Conservation (phyloP, 37 sponge, comb jelly and placozoan species). For the Eunapius fragilis region DNA sequence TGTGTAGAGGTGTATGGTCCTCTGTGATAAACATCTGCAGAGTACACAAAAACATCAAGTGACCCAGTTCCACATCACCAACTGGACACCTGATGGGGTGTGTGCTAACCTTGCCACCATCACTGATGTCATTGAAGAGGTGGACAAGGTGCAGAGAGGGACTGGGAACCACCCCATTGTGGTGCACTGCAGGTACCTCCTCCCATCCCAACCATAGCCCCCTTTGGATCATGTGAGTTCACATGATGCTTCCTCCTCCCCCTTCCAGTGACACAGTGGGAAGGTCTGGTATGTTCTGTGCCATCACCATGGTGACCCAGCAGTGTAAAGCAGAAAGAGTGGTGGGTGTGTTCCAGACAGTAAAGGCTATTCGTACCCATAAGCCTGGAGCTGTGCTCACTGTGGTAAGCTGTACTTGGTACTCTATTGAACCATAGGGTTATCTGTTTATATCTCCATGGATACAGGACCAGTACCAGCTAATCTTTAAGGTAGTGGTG, state of each 20-base stretch:
- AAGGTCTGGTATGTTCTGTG: conserved; percentile 58
- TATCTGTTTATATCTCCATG: background rate
- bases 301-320: conserved; percentile 51
- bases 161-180: conserved; percentile 55
- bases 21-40: background rate
- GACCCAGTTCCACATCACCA: conserved; percentile 55
- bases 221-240: background rate
- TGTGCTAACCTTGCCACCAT: conserved; percentile 11
- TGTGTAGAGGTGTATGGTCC: too few species aligned
- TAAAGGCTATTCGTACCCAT: conserved; percentile 57
- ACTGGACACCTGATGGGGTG: conserved; percentile 40
- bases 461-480: conserved; percentile 52
- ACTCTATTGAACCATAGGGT: background rate
- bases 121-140: conserved; percentile 38
- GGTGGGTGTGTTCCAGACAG: conserved; percentile 66
- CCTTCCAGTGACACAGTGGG: conserved; percentile 52
- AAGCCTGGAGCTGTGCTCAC: conserved; percentile 55
- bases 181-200: conserved; percentile 50
- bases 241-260: background rate
- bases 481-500: conserved; percentile 21
- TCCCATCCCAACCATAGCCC: background rate
- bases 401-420: conserved; percentile 23
- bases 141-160: conserved; percentile 53
- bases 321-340: conserved; percentile 59
- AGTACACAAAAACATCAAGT: conserved; percentile 4